Base-by-base conservation (phyloP, 2,888 invertebrate genomes). In the Ennomos fuscantarius region DNA sequence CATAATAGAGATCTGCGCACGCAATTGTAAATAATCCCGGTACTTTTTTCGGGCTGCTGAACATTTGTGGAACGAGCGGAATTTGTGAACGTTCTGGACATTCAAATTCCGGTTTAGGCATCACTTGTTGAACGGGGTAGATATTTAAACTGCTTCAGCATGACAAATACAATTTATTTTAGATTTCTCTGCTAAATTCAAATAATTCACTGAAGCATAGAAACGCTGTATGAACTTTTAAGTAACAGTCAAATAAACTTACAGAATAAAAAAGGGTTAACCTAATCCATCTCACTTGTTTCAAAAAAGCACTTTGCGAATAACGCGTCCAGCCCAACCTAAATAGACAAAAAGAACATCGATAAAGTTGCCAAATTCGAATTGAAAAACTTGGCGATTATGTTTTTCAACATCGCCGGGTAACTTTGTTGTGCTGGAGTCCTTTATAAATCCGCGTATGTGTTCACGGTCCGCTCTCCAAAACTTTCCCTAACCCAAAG, bases 401-500 rank as follows among this genome's bases (percentile, higher is more conserved):
- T 84, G 54, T 65, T 62, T 59, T 60, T 54, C 61, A 62, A 55
- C 56, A 54, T 42, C 54, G 57, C 36, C 41, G 65, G 65, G 72
- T 70, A 77, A 79, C 75, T 76, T 76, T 76, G 72, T 75, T 77
- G 72, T 73, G 68, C 65, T 54, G 36, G 11, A 58, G 81, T 80
- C 81, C 74, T 74, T 81, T 81, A 81, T 78, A 86, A 86, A 83
- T 84, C 79, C 77, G 70, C 62, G 76, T 78, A 75, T 84, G 79
- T 76, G 73, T 79, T 80, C 76, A 68, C 78, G 73, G 79, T 76
- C 76, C 78, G 70, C 70, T 69, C 72, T 73, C 76, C 73, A 76
- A 64, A 86, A 88, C 80, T 88, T 87, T 65, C 64, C 69, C 68
- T 73, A 79, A 74, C 86, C 87, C 87, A 84, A 89, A 89, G 89